phyloP scores from a whole-genome alignment of 2,888 invertebrate genomes.

The Spodoptera exigua region DNA sequence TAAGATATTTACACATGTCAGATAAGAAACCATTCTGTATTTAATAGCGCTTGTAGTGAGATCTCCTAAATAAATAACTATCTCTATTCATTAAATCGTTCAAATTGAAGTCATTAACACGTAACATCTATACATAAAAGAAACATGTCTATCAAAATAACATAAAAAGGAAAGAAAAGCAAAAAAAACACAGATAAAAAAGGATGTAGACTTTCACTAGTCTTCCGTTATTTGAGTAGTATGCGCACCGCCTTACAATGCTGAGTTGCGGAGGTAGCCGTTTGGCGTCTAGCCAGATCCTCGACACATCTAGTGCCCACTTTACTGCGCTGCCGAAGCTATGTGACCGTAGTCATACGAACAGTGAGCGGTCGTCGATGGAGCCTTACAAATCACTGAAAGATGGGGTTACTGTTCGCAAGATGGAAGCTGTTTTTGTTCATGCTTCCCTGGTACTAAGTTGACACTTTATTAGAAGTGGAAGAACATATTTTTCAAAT shows the following conservation, averaged over 20 bases:
- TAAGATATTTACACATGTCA: too few relatives aligned
- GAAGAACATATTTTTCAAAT: too few relatives aligned
- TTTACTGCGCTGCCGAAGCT: constrained; percentile 65
- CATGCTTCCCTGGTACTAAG: constrained; percentile 6
- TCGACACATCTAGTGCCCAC: constrained; percentile 76
- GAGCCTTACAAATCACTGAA: constrained; percentile 52
- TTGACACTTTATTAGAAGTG: neutral
- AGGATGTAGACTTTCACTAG: neutral
- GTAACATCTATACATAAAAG: too few relatives aligned
- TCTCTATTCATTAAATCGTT: too few relatives aligned
- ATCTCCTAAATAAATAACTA: too few relatives aligned
- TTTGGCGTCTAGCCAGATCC: constrained; percentile 75
- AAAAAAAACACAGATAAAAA: constrained; percentile 11
- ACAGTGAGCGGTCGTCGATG: constrained; percentile 56
- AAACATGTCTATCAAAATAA: too few relatives aligned
- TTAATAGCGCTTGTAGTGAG: too few relatives aligned
- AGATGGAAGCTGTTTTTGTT: constrained; percentile 23
- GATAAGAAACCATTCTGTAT: too few relatives aligned
- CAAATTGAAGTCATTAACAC: too few relatives aligned
- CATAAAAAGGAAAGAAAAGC: constrained; percentile 17
- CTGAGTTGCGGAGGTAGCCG: constrained; percentile 49
- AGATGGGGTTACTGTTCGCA: constrained; percentile 42
- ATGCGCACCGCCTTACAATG: constrained; percentile 54
- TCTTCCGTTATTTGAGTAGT: constrained; percentile 5
- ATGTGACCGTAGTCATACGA: constrained; percentile 62